Base-by-base conservation (phyloP, 35 echinoderm and acorn worm genomes). In the Acanthaster planci region DNA sequence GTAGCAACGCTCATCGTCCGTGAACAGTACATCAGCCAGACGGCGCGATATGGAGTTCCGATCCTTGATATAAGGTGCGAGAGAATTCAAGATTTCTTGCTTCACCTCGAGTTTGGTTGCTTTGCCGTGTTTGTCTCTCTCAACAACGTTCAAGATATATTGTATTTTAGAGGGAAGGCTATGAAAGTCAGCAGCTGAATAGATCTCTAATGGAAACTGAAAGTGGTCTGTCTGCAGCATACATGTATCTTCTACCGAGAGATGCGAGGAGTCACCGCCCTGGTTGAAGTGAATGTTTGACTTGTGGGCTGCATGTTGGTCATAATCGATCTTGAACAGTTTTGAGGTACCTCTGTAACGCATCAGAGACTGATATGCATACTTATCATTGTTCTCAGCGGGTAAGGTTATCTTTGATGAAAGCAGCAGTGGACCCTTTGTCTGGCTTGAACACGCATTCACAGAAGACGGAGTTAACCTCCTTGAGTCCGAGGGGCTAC, bases 131-230 rank as follows among this genome's bases (percentile, higher is more conserved):
- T 21, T 34, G 64, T 72, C 34, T 34, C 34, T 72, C 64, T 29
- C 64, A 72, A 72, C 26, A 72, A 72, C 64, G 34, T 72, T 29
- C 64, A 72, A 26, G 2, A 72, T 34, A 8, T 30, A 31, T 26
- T 72, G 64, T 31, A 72, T 72, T 29, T 72, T 72, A 14, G 64
- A 26, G 34, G 64, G 64, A 72, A 72, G 64, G 64, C 64, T 72
- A 14, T 72, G 21, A 35, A 72, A 72, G 64, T 31, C 64, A 36
- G 64, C 64, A 21, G 64, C 64, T 31, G 64, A 72, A 26, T 72
- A 72, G 29, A 72, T 72, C 26, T 31, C 64, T 14, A 34, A 6
- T 34, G 23, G 64, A 9, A 72, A 34, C 34, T 72, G 64, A 26
- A 34, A 72, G 2, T 21, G 19, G 23, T 72, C 64, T 14, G 30